phyloP scores from a whole-genome alignment of 2,888 invertebrate species.

The Nysson spinosus region DNA sequence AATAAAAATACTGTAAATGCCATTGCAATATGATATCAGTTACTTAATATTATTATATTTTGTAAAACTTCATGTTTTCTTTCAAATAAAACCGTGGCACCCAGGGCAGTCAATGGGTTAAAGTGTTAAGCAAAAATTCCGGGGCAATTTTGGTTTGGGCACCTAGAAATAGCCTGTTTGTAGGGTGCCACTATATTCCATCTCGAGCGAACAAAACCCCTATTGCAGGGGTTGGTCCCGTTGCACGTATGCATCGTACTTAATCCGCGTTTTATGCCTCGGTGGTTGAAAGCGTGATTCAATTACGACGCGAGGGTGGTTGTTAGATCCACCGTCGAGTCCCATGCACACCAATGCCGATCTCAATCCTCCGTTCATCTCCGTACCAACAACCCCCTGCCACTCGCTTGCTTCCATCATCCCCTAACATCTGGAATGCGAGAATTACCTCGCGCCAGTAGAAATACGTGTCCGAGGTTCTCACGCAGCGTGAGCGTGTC shows the following conservation, averaged over 20 bases:
- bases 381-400: background rate
- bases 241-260: conserved; percentile 61
- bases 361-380: conserved; percentile 26
- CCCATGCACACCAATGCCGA: conserved; percentile 41
- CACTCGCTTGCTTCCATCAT: conserved; percentile 12
- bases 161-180: no score
- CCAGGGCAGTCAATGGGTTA: no score
- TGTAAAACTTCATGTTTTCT: no score
- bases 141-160: no score
- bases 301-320: conserved; percentile 56
- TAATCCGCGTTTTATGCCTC: conserved; percentile 66
- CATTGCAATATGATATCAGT: no score
- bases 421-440: conserved; percentile 23
- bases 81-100: no score
- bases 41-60: no score
- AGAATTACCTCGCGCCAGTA: conserved; percentile 34
- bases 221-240: conserved; percentile 22
- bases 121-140: no score
- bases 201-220: no score
- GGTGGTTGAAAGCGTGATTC: conserved; percentile 59
- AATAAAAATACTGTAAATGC: no score
- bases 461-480: no score
- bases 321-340: conserved; percentile 48
- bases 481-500: conserved; percentile 7
- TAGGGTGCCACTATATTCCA: no score